Evolutionary conservation across 2,113 vertebrate species (phyloP), one percentile per base, ranked within the genome.

Genomic region (Lophotis ruficrista): DNA sequence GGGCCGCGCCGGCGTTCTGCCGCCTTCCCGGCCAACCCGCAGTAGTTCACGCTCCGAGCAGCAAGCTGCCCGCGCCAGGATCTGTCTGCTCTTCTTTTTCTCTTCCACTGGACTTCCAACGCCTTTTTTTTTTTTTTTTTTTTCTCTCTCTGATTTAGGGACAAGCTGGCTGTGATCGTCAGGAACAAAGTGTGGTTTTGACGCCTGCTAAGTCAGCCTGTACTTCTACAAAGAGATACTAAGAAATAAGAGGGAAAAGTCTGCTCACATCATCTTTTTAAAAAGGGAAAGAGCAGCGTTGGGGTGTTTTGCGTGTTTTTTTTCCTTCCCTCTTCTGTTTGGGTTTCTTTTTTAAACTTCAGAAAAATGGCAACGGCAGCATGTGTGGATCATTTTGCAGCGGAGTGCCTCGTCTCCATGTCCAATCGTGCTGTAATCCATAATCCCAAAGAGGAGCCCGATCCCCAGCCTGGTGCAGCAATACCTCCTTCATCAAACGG

Each of bases 371-470:
- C 98, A 96, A 95, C 98, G 75, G 97, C 98, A 71, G 98, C 98
- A 27, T 98, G 96, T 60, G 98, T 98, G 98, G 99, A 99, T 98
- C 99, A 99, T 97, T 99, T 99, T 97, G 99, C 99, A 97, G 99
- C 99, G 92, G 99, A 99, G 98, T 99, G 99, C 99, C 99, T 99
- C 98, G 99, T 99, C 97, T 99, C 99, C 65, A 99, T 99, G 99
- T 99, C 99, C 96, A 99, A 98, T 83, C 98, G 98, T 89, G 99
- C 98, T 86, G 95, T 99, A 89, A 98, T 99, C 56, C 99, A 99
- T 82, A 96, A 93, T 90, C 98, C 98, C 72, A 97, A 97, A 96
- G 98, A 98, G 96, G 98, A 98, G 77, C 93, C 97, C 38, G 98
- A 98, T 96, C 93, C 98, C 56, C 98, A 98, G 76, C 97, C 98